Evolutionary conservation across 1,140 invertebrate species (phyloP), one percentile per base, ranked within the genome.

Genomic region (Riptortus pedestris): DNA sequence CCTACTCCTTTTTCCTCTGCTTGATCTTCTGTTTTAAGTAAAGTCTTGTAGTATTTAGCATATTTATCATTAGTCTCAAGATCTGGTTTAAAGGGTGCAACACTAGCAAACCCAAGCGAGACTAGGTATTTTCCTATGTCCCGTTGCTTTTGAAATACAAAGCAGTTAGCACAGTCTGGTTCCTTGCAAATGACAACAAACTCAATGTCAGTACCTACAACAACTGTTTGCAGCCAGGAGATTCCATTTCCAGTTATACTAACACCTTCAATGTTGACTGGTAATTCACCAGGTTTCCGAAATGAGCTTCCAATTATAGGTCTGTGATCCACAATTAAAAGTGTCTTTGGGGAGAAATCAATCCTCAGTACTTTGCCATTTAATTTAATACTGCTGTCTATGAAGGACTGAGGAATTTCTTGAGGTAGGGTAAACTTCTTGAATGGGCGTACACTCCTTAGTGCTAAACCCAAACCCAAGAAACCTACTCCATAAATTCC

Each of bases 41-140:
- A 55, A n/a, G 26, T 18, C 20, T 65, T 62, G 47, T 68, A 68
- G 27, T 68, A 68, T 47, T 67, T 63, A 20, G 45, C 28, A 48
- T 68, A 68, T 3, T 33, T n/a, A 14, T 47, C 43, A 31, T 64
- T 60, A 11, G 20, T 43, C 16, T 65, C 63, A 7, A 68, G 58
- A 3, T 20, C 2, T 3, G 38, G 55, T 38, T 67, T 64, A 22
- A 59, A 63, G 24, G 66, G 22, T 5, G 66, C 27, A 16, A 68
- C 67, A 52, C 66, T 65, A 18, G 67, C 67, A 63, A 68, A 68
- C 1, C 67, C 67, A n/a, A 67, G 22, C 5, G 60, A 58, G 29
- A 68, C 60, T 14, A 68, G 31, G 31, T 62, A 60, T 16, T 67
- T 60, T 9, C 38, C 67, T n/a, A 68, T 26, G 26, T 68, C 38